phyloP scores from a whole-genome alignment of 2,888 invertebrate genomes.

The Hecatera dysodea region DNA sequence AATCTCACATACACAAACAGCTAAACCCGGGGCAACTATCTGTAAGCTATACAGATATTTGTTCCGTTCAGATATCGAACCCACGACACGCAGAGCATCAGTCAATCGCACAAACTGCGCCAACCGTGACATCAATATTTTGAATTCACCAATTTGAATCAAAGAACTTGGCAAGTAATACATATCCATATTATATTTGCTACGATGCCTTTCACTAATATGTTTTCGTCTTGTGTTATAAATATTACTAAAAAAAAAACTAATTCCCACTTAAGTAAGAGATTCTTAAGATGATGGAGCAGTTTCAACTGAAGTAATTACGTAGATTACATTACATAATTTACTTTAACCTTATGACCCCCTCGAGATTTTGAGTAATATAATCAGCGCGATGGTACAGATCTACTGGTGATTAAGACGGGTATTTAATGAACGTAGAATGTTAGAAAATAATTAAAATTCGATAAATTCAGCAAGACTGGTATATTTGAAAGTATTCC shows the following conservation, averaged over 20 bases:
- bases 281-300: slow-evolving; percentile 31
- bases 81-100: too few species aligned
- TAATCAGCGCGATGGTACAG: slow-evolving; percentile 5
- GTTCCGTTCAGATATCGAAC: too few species aligned
- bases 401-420: neutral
- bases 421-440: neutral
- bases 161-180: slow-evolving; percentile 28
- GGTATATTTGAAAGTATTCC: too few species aligned
- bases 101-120: too few species aligned
- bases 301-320: slow-evolving; percentile 17
- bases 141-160: neutral
- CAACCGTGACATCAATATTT: too few species aligned
- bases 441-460: neutral
- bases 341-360: slow-evolving; percentile 10
- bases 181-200: slow-evolving; percentile 7
- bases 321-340: slow-evolving; percentile 21
- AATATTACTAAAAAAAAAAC: slow-evolving; percentile 8
- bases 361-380: slow-evolving; percentile 1
- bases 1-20: too few species aligned
- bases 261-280: slow-evolving; percentile 9
- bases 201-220: slow-evolving; percentile 42
- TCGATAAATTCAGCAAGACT: too few species aligned
- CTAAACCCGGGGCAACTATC: too few species aligned
- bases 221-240: slow-evolving; percentile 43
- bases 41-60: too few species aligned